A percentile compares a stretch with the other conserved stretches of the same genome.
phyloP scores from a whole-genome alignment of 37 sponge, comb jelly and placozoan species.

The Corticium candelabrum region DNA sequence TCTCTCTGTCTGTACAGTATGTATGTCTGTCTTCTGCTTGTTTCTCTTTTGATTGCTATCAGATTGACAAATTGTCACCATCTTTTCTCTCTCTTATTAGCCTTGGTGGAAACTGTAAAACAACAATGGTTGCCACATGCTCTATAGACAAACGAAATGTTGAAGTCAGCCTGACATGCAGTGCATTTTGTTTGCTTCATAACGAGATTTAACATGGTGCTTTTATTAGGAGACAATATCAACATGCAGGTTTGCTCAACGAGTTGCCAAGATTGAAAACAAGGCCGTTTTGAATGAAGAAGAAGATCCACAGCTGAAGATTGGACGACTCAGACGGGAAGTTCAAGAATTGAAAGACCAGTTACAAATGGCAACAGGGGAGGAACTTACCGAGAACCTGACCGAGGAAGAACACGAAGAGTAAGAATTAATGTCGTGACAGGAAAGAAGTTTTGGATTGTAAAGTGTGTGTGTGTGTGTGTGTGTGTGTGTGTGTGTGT shows the following conservation, averaged over 20 bases:
- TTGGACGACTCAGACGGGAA: background rate
- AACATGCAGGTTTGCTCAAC: constrained; percentile 95
- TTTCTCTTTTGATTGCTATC: too few relatives aligned
- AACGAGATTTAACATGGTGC: background rate
- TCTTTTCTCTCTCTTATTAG: constrained; percentile 18
- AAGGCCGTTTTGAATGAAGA: constrained; percentile 94
- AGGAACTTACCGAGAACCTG: constrained; percentile 74
- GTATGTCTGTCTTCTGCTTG: too few relatives aligned
- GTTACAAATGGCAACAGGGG: constrained; percentile 72
- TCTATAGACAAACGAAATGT: constrained; percentile 87
- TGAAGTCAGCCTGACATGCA: constrained; percentile 45
- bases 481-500: constrained; percentile 5
- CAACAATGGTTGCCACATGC: constrained; percentile 95
- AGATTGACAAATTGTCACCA: background rate
- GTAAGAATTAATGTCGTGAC: constrained; percentile 26
- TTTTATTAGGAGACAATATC: constrained; percentile 96
- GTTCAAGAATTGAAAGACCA: constrained; percentile 83
- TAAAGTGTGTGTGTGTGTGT: constrained; percentile 9
- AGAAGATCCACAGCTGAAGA: constrained; percentile 83
- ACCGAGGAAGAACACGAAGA: constrained; percentile 54
- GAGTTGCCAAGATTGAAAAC: constrained; percentile 95
- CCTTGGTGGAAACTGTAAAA: constrained; percentile 97
- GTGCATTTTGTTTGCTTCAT: background rate
- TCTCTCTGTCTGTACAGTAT: too few relatives aligned
- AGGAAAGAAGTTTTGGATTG: too few relatives aligned